Conservation (phyloP, 1,140 invertebrate species). For the Drosophila gunungcola region DNA sequence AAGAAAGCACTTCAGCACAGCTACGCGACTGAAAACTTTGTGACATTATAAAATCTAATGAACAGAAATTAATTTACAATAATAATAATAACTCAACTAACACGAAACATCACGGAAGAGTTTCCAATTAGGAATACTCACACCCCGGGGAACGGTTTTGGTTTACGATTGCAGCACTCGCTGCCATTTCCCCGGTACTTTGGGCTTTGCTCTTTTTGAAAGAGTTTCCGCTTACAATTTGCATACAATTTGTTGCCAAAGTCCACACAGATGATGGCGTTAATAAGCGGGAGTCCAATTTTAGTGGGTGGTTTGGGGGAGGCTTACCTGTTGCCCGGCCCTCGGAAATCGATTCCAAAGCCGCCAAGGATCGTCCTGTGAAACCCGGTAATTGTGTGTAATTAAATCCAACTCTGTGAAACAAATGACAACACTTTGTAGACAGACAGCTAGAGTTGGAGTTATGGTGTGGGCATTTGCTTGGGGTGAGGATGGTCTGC, state of each 20-base stretch:
- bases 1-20: conserved; percentile 43
- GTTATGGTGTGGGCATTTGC: conserved; percentile 3
- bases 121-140: conserved; percentile 13
- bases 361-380: conserved; percentile 69
- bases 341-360: conserved; percentile 13
- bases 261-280: conserved; percentile 61
- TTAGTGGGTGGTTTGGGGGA: conserved; percentile 11
- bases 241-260: conserved; percentile 76
- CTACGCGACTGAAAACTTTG: conserved; percentile 54
- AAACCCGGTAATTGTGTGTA: conserved; percentile 82
- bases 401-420: conserved; percentile 73
- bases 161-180: conserved; percentile 57
- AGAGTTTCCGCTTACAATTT: conserved; percentile 83
- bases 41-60: conserved; percentile 80
- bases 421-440: conserved; percentile 75
- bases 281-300: conserved; percentile 67
- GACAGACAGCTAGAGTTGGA: conserved; percentile 25
- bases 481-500: conserved; percentile 4
- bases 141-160: conserved; percentile 47
- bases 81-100: conserved; percentile 80
- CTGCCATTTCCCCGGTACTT: neutral
- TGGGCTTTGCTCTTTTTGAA: conserved; percentile 54
- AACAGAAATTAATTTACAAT: conserved; percentile 82
- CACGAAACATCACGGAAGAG: conserved; percentile 54
- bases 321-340: conserved; percentile 75